These are phyloP conservation scores for Phainopepla nitens DNA, from an alignment of 2,113 vertebrate species.

Conservation along the genomic window DNA sequence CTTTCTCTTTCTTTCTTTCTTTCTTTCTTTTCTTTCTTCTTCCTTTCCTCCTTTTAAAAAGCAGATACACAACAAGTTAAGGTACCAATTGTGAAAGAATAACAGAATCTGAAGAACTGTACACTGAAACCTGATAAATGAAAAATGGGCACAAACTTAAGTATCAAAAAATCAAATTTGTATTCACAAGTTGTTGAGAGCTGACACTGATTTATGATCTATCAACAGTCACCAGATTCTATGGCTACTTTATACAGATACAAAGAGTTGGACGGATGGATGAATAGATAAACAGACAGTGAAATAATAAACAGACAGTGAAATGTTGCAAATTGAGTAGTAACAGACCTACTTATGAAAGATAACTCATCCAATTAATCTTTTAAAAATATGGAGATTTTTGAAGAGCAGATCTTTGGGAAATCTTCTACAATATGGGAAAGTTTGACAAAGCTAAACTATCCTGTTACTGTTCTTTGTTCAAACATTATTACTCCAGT, in stretches of 20 bases:
- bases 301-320: constrained; percentile 65
- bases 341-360: constrained; percentile 42
- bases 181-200: constrained; percentile 66
- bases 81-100: neutral
- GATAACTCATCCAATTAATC: constrained; percentile 28
- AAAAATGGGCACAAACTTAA: constrained; percentile 45
- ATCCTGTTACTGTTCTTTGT: neutral
- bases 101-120: constrained; percentile 9
- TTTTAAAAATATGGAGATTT: neutral
- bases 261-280: constrained; percentile 5
- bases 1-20: too few relatives aligned
- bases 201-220: constrained; percentile 67
- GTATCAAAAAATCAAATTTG: constrained; percentile 69
- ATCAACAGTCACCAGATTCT: constrained; percentile 66
- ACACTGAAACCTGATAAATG: constrained; percentile 58
- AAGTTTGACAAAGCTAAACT: neutral
- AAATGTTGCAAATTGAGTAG: constrained; percentile 52
- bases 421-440: neutral
- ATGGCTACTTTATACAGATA: constrained; percentile 51
- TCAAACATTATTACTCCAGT: neutral
- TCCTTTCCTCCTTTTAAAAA: too few relatives aligned
- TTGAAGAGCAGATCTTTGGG: neutral
- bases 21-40: too few relatives aligned
- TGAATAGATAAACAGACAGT: constrained; percentile 42
- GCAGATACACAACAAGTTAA: neutral